Percentiles rank a stretch among this genome's conserved stretches.
These are phyloP conservation scores for Anthrax anthrax DNA, from an alignment of 2,888 invertebrate genomes.

Conservation along the genomic window DNA sequence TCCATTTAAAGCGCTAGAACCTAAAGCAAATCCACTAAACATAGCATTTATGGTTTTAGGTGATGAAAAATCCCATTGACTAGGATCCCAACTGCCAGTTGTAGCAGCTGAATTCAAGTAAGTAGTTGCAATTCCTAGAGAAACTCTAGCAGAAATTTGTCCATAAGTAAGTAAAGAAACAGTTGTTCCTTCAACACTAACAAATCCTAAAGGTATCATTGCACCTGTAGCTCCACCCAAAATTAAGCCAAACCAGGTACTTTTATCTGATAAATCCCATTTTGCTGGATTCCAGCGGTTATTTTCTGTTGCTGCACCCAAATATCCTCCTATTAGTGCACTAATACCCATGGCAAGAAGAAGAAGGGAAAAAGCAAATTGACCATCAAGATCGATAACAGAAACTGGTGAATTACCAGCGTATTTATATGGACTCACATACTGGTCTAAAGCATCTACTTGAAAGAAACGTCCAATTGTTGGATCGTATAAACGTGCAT, in stretches of 20 bases:
- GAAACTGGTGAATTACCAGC: no score
- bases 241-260: background rate
- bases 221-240: slow-evolving; percentile 1
- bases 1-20: no score
- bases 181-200: no score
- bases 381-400: slow-evolving; percentile 7
- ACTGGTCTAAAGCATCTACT: slow-evolving; percentile 12
- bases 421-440: slow-evolving; percentile 15
- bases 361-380: background rate
- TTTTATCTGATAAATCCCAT: background rate
- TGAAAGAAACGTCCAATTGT: slow-evolving; percentile 14
- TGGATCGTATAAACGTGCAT: slow-evolving; percentile 17
- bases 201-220: background rate
- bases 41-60: slow-evolving; percentile 2
- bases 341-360: background rate
- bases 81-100: background rate
- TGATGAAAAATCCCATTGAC: slow-evolving; percentile 4
- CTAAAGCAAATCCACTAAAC: slow-evolving; percentile 6
- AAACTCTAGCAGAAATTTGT: no score
- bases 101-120: slow-evolving; percentile 3
- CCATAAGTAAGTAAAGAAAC: no score
- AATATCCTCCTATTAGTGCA: slow-evolving; percentile 2
- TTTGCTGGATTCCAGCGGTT: background rate
- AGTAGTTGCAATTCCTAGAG: background rate
- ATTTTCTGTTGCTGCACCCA: slow-evolving; percentile 4